Evolutionary conservation across 2,797 vertebrate genomes (phyloP).

Genomic region (Leptodactylus fallax): DNA sequence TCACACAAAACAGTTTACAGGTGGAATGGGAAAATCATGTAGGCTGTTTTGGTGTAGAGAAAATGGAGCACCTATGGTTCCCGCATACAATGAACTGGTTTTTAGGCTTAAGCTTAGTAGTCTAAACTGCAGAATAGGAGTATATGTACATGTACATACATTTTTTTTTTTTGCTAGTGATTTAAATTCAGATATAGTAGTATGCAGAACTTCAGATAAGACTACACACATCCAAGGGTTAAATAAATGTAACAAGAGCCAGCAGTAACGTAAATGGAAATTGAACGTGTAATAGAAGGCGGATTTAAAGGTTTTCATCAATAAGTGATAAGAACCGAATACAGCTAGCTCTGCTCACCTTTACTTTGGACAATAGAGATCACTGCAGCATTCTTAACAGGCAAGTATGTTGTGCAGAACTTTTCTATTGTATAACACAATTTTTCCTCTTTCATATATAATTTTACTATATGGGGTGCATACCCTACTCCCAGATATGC

Average conservation of each 20-base stretch:
- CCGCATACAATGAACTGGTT: too few species aligned
- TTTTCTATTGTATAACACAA: too few species aligned
- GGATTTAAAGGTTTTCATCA: slow-evolving; percentile 54
- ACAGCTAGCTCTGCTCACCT: slow-evolving; percentile 38
- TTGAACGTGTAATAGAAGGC: slow-evolving; percentile 53
- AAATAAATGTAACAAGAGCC: slow-evolving; percentile 44
- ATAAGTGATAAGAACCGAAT: slow-evolving; percentile 61
- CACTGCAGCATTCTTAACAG: not conserved
- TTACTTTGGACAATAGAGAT: not conserved
- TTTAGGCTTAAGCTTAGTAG: too few species aligned
- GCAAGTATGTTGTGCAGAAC: not conserved
- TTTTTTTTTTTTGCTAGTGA: too few species aligned
- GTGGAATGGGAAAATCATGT: too few species aligned
- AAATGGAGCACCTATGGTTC: too few species aligned
- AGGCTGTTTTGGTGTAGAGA: too few species aligned
- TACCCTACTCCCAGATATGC: not conserved
- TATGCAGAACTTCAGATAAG: not conserved
- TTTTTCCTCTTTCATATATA: not conserved
- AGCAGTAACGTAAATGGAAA: slow-evolving; percentile 56
- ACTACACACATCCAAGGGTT: not conserved
- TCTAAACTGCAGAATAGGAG: too few species aligned
- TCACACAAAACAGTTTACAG: too few species aligned
- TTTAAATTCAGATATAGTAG: not conserved
- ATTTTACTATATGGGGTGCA: too few species aligned
- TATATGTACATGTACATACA: too few species aligned